A percentile compares a stretch with the other conserved stretches of the same genome.
These are phyloP conservation scores for Drosophila ustulata DNA, from an alignment of 2,888 invertebrate genomes.

Conservation along the genomic window DNA sequence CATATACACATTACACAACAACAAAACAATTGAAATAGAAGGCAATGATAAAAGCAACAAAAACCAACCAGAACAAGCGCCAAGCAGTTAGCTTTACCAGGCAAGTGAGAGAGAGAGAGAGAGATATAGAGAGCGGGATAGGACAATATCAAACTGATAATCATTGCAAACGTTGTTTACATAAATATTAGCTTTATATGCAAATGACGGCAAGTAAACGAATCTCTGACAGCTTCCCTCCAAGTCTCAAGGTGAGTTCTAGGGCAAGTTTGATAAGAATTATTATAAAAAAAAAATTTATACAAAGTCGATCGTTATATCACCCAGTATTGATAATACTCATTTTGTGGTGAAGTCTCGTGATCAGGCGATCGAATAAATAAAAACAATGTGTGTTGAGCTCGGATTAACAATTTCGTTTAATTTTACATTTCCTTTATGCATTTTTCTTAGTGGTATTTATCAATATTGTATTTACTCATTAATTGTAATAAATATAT, in stretches of 20 bases:
- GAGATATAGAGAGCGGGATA: not conserved
- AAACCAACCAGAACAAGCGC: conserved; percentile 40
- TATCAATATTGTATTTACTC: conserved; percentile 24
- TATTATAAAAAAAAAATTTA: conserved; percentile 1
- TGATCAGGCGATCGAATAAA: conserved; percentile 31
- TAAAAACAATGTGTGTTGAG: conserved; percentile 40
- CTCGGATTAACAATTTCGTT: conserved; percentile 72
- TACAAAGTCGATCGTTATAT: not conserved
- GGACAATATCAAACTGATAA: conserved; percentile 8
- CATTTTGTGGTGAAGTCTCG: conserved; percentile 31
- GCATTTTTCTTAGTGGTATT: conserved; percentile 33
- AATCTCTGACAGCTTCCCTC: conserved; percentile 34
- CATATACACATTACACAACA: conserved; percentile 1
- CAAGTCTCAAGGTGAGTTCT: conserved; percentile 46
- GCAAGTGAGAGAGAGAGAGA: not conserved
- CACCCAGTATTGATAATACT: conserved; percentile 15
- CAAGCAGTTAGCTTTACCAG: conserved; percentile 17
- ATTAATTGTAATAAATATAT: conserved; percentile 13
- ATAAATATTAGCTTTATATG: conserved; percentile 10
- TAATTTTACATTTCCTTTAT: conserved; percentile 46
- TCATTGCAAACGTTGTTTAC: conserved; percentile 2
- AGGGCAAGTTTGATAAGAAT: conserved; percentile 33
- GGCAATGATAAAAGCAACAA: conserved; percentile 30
- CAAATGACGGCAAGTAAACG: conserved; percentile 16
- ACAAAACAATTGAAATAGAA: conserved; percentile 14